A percentile compares a stretch with the other conserved stretches of the same genome.
These are phyloP conservation scores for Acanthoscelides obtectus DNA, from an alignment of 2,888 invertebrate species.

Conservation along the genomic window DNA sequence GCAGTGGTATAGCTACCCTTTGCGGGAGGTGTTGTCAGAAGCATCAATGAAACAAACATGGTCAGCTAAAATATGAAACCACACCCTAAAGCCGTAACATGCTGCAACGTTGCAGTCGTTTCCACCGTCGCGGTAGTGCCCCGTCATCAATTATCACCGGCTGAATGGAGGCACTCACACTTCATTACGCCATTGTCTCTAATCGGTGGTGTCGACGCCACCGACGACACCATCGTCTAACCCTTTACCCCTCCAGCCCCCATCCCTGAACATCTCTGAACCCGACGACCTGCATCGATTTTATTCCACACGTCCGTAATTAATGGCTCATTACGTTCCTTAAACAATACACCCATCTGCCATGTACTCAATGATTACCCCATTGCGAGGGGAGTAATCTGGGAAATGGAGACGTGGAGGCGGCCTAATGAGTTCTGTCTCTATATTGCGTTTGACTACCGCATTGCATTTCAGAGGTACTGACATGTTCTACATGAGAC, in stretches of 20 bases:
- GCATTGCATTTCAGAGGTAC: background rate
- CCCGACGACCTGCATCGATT: background rate
- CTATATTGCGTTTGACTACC: no score
- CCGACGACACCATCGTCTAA: background rate
- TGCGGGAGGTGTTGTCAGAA: no score
- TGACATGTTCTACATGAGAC: no score
- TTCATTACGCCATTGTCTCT: background rate
- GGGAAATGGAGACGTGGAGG: background rate
- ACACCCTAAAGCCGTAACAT: no score
- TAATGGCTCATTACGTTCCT: background rate
- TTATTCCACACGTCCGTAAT: background rate
- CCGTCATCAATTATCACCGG: background rate
- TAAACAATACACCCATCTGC: background rate
- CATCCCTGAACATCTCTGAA: background rate
- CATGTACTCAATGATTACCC: background rate
- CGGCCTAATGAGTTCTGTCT: background rate
- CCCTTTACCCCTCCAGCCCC: background rate
- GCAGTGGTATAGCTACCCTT: no score
- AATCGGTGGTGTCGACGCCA: background rate
- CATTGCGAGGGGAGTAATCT: background rate
- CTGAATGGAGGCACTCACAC: background rate
- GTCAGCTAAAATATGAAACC: no score
- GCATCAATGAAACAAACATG: no score
- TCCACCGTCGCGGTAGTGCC: background rate
- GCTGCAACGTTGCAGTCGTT: background rate